These are phyloP conservation scores for Pachypanchax playfairii DNA, from an alignment of 2,113 vertebrate genomes.

Conservation along the genomic window DNA sequence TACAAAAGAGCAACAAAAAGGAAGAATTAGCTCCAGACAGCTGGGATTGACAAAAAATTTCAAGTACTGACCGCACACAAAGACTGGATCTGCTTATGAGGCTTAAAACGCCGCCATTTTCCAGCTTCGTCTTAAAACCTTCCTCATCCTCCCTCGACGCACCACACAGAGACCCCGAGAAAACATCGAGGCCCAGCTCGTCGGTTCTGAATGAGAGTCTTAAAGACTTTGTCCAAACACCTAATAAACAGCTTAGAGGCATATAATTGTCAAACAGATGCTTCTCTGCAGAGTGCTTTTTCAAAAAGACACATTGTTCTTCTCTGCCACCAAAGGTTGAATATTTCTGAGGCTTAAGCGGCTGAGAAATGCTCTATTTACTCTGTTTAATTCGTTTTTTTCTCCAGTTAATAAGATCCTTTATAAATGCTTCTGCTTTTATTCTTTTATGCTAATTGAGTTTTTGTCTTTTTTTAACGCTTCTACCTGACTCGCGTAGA, in stretches of 20 bases:
- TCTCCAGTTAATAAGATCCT: constrained; percentile 67
- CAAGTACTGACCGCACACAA: constrained; percentile 72
- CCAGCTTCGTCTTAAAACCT: constrained; percentile 50
- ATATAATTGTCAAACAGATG: constrained; percentile 59
- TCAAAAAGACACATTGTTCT: constrained; percentile 70
- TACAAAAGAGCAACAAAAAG: constrained; percentile 37
- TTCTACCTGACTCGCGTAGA: constrained; percentile 22
- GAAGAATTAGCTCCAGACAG: constrained; percentile 58
- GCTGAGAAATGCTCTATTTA: constrained; percentile 53
- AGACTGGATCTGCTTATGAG: constrained; percentile 76
- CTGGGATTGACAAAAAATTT: constrained; percentile 62
- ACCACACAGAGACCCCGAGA: constrained; percentile 35
- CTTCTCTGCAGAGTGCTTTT: constrained; percentile 58
- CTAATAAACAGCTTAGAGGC: constrained; percentile 73
- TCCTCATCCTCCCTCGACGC: constrained; percentile 35
- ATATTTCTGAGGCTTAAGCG: constrained; percentile 67
- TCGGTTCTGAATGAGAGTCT: constrained; percentile 60
- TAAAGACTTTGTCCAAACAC: constrained; percentile 66
- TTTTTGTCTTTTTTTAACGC: constrained; percentile 52
- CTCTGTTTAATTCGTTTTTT: too few relatives aligned
- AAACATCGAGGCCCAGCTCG: constrained; percentile 44
- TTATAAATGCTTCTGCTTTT: constrained; percentile 58
- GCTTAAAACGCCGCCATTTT: constrained; percentile 59
- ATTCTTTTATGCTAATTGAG: constrained; percentile 61
- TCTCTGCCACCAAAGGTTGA: constrained; percentile 63